phyloP scores from a whole-genome alignment of 2,888 invertebrate genomes.

The Deladenus siricidicola region DNA sequence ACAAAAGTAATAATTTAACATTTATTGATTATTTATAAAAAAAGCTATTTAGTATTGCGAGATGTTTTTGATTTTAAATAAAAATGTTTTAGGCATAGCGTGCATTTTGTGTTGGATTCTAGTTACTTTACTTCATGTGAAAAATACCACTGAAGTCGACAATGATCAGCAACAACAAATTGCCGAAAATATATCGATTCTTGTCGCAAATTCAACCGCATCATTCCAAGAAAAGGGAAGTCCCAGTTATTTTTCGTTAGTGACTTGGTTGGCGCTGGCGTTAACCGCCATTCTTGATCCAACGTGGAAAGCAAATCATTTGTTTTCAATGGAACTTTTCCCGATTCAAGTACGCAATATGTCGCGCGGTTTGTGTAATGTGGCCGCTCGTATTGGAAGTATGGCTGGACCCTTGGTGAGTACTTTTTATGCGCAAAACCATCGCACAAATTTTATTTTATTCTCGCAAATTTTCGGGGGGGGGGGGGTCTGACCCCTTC shows the following conservation, averaged over 20 bases:
- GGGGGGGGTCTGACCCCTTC: too few species aligned
- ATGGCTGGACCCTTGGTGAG: constrained; percentile 41
- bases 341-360: constrained; percentile 42
- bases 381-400: constrained; percentile 38
- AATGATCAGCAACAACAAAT: neutral
- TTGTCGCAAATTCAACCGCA: too few species aligned
- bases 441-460: neutral
- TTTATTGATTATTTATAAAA: too few species aligned
- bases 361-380: constrained; percentile 46
- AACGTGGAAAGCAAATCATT: constrained; percentile 49
- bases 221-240: neutral
- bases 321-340: constrained; percentile 47
- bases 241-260: neutral
- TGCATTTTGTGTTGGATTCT: constrained; percentile 17
- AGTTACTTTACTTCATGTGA: neutral
- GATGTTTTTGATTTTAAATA: constrained; percentile 9
- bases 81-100: constrained; percentile 21
- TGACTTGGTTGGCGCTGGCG: constrained; percentile 26
- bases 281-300: constrained; percentile 43
- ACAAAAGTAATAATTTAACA: too few species aligned
- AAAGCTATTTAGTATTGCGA: constrained; percentile 10
- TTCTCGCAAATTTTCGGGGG: neutral
- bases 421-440: too few species aligned
- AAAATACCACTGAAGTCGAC: too few species aligned
- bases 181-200: too few species aligned